These are phyloP conservation scores for Drosophila obscura DNA, from an alignment of 1,140 invertebrate species.

Conservation along the genomic window DNA sequence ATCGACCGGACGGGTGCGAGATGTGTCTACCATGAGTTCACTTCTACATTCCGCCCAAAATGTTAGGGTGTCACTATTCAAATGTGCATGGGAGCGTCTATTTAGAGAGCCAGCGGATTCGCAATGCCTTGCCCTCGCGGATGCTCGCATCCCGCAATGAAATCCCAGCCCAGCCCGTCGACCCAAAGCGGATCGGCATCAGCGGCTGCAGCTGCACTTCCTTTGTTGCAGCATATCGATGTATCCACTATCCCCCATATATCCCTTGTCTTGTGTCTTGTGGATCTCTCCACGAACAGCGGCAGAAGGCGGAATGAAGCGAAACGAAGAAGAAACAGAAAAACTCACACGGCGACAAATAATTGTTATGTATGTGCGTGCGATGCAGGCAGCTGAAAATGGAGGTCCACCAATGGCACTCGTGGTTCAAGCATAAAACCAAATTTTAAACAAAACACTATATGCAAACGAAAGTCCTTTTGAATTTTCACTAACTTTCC, in stretches of 20 bases:
- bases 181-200: neutral
- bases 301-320: no score
- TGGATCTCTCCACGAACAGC: constrained; percentile 34
- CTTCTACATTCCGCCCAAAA: no score
- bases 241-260: constrained; percentile 14
- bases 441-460: no score
- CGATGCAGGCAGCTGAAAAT: constrained; percentile 29
- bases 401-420: constrained; percentile 10
- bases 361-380: constrained; percentile 51
- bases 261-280: constrained; percentile 1
- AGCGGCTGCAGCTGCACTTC: constrained; percentile 31
- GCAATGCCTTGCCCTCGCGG: no score
- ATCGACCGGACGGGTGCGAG: no score
- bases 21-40: no score
- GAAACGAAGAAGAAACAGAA: constrained; percentile 25
- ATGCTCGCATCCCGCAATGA: no score
- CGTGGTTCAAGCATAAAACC: neutral
- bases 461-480: neutral
- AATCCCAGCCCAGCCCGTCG: no score
- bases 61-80: no score
- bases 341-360: constrained; percentile 54
- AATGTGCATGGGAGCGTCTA: no score
- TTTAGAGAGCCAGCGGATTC: no score
- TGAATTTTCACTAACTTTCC: constrained; percentile 19
- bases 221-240: constrained; percentile 29